Percentiles rank a stretch among this genome's conserved stretches.
These are phyloP conservation scores for Yponomeuta malinellus DNA, from an alignment of 2,888 invertebrate genomes.

Conservation along the genomic window DNA sequence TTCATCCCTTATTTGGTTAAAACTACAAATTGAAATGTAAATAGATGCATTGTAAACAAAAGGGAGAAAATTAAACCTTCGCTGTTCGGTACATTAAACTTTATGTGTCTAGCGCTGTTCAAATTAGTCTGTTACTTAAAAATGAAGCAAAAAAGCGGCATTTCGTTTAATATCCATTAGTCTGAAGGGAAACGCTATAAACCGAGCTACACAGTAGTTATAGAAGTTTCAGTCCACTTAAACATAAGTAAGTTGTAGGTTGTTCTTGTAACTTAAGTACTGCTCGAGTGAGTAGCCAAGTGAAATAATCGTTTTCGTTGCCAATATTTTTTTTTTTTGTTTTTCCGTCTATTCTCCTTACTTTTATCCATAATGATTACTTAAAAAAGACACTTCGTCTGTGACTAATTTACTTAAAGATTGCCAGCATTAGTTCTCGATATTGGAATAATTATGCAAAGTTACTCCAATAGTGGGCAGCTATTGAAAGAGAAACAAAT, in stretches of 20 bases:
- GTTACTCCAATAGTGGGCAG: no score
- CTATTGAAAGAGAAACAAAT: no score
- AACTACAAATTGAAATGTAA: no score
- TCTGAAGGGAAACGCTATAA: neutral
- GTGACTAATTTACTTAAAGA: no score
- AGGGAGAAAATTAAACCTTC: neutral
- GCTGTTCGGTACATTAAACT: neutral
- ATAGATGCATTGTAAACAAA: neutral
- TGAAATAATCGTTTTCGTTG: neutral
- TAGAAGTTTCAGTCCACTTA: neutral
- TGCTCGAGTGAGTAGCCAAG: neutral
- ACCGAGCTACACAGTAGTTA: neutral
- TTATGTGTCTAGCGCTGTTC: neutral
- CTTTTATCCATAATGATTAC: no score
- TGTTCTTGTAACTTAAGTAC: no score
- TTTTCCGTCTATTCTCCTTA: no score
- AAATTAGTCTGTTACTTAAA: neutral
- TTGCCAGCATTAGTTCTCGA: no score
- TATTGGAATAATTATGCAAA: no score
- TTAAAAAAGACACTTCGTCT: no score
- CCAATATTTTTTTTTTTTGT: no score
- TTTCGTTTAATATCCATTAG: conserved; percentile 1
- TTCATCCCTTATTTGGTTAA: no score
- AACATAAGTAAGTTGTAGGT: neutral
- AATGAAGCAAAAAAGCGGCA: neutral